Conservation (phyloP, 1,140 invertebrate genomes). For the Alviniconcha marisindica region DNA sequence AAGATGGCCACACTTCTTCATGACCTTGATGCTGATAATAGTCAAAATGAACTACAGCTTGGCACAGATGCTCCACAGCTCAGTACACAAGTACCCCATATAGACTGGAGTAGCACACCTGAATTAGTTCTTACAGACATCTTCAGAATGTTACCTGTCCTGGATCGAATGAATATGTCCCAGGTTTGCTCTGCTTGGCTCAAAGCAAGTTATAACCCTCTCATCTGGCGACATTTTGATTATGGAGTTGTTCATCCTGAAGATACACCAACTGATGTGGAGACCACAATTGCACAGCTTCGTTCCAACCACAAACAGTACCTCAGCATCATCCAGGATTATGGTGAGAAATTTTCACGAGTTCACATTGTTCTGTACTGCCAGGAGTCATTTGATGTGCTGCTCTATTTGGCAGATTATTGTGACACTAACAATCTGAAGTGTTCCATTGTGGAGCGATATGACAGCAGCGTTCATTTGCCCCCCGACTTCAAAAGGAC, state of each 20-base stretch:
- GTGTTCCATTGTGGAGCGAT: background rate
- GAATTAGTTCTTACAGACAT: constrained; percentile 4
- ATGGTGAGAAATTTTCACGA: background rate
- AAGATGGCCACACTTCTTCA: too few relatives aligned
- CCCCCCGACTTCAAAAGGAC: background rate
- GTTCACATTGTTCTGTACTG: background rate
- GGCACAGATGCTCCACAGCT: background rate
- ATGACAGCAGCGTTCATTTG: background rate
- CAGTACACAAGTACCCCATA: background rate
- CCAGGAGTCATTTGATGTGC: background rate
- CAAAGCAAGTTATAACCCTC: background rate
- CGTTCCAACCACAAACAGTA: background rate
- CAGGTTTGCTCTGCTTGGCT: background rate
- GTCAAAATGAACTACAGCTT: background rate
- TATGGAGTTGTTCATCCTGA: background rate
- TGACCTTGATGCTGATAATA: too few relatives aligned
- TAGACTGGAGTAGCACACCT: constrained; percentile 7
- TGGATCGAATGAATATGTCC: background rate
- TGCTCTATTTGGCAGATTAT: background rate
- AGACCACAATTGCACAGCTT: background rate
- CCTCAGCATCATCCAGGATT: background rate
- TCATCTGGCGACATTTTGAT: background rate
- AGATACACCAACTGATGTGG: background rate
- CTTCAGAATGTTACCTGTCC: background rate
- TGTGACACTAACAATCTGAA: background rate